Conservation (phyloP, 2,113 vertebrate species). For the Ariopsis seemanni region DNA sequence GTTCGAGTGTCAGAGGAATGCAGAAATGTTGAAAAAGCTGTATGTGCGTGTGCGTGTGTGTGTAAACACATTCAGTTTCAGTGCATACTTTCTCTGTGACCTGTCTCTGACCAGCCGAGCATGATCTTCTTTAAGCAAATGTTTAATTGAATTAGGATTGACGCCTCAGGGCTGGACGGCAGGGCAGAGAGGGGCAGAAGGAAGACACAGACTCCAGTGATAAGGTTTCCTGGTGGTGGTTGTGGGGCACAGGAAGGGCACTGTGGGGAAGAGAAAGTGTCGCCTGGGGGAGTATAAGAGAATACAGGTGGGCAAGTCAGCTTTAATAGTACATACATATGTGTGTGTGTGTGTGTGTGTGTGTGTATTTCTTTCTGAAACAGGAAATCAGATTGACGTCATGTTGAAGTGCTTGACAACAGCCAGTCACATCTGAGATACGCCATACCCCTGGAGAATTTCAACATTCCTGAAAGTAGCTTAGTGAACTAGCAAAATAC, state of each 20-base stretch:
- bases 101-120: constrained; percentile 46
- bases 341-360: not conserved
- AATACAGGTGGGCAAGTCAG: not conserved
- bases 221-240: constrained; percentile 38
- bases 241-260: constrained; percentile 31
- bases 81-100: constrained; percentile 38
- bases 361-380: not conserved
- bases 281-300: not conserved
- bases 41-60: not conserved
- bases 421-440: not conserved
- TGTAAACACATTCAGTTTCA: not conserved
- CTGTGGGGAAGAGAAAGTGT: constrained; percentile 31
- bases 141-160: constrained; percentile 53
- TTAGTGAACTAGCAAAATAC: not conserved
- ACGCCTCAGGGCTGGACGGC: constrained; percentile 26
- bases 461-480: not conserved
- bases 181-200: constrained; percentile 25
- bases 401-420: not conserved
- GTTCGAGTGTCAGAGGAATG: not conserved
- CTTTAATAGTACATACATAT: not conserved
- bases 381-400: not conserved
- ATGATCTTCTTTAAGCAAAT: constrained; percentile 39
- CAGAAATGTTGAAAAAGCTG: not conserved
- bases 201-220: constrained; percentile 47
- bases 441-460: not conserved